Percentiles rank a stretch among this genome's conserved stretches.
These are phyloP conservation scores for Pocillopora grandis DNA, from an alignment of 92 coral and sea anemone genomes.

Conservation along the genomic window DNA sequence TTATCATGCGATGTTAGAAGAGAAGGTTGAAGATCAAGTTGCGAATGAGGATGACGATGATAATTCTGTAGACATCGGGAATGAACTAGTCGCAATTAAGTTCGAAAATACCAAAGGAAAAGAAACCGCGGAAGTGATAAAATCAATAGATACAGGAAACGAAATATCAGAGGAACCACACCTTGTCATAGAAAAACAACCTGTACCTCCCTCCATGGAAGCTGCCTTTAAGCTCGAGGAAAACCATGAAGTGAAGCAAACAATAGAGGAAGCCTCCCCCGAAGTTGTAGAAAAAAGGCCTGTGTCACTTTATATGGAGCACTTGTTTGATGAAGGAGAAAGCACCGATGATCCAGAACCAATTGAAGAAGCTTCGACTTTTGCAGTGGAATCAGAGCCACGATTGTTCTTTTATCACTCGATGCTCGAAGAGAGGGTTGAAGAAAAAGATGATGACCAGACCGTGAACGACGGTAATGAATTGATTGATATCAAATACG, in stretches of 20 bases:
- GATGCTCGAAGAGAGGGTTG: background rate
- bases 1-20: background rate
- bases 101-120: background rate
- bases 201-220: slow-evolving; percentile 7
- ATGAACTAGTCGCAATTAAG: background rate
- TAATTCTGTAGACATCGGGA: background rate
- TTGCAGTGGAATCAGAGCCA: background rate
- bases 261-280: slow-evolving; percentile 13
- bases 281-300: slow-evolving; percentile 18
- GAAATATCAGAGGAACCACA: background rate
- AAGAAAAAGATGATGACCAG: background rate
- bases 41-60: background rate
- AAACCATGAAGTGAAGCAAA: background rate
- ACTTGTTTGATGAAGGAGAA: background rate
- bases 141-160: background rate
- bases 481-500: background rate
- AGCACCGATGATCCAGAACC: background rate
- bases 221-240: background rate
- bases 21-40: background rate
- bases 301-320: slow-evolving; percentile 3
- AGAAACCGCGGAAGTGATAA: background rate
- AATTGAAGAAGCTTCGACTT: slow-evolving; percentile 6
- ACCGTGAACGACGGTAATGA: background rate
- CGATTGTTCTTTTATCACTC: background rate
- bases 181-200: background rate